These are phyloP conservation scores for Sebastes nivosus DNA, from an alignment of 2,797 vertebrate species.

Conservation along the genomic window DNA sequence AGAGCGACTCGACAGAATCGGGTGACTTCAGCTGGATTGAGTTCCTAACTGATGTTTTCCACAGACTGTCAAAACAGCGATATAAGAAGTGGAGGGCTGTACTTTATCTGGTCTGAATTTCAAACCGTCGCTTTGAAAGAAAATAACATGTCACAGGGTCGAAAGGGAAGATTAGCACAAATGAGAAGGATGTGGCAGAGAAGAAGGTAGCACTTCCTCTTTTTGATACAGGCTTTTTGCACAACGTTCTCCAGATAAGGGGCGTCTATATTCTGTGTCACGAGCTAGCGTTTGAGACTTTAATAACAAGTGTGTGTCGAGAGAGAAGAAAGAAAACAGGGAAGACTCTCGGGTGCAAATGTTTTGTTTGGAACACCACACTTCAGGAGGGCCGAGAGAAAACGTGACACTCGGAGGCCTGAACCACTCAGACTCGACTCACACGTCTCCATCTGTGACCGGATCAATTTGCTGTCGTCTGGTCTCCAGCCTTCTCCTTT, in stretches of 20 bases:
- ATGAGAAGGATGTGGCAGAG: constrained; percentile 71
- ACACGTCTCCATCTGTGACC: constrained; percentile 57
- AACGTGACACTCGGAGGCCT: constrained; percentile 52
- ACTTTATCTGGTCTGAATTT: constrained; percentile 24
- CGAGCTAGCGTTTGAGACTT: constrained; percentile 12
- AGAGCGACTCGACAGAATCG: constrained; percentile 30
- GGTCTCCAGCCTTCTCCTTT: constrained; percentile 29
- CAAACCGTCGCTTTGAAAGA: constrained; percentile 26
- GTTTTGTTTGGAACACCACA: constrained; percentile 41
- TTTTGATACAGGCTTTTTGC: constrained; percentile 36
- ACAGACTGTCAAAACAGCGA: constrained; percentile 42
- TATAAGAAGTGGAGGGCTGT: constrained; percentile 21
- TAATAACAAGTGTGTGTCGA: constrained; percentile 24
- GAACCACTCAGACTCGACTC: constrained; percentile 50
- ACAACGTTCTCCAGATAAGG: constrained; percentile 29
- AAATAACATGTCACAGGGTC: constrained; percentile 35
- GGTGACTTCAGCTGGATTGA: constrained; percentile 43
- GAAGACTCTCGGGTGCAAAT: constrained; percentile 27
- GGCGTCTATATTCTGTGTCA: constrained; percentile 34
- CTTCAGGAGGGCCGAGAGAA: constrained; percentile 36
- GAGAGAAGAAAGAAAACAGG: neutral
- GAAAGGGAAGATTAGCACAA: constrained; percentile 48
- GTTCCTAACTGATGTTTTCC: constrained; percentile 48
- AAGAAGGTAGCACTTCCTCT: constrained; percentile 74
- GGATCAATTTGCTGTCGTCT: constrained; percentile 56